phyloP scores from a whole-genome alignment of 2,113 vertebrate species.

The Nerophis ophidion region DNA sequence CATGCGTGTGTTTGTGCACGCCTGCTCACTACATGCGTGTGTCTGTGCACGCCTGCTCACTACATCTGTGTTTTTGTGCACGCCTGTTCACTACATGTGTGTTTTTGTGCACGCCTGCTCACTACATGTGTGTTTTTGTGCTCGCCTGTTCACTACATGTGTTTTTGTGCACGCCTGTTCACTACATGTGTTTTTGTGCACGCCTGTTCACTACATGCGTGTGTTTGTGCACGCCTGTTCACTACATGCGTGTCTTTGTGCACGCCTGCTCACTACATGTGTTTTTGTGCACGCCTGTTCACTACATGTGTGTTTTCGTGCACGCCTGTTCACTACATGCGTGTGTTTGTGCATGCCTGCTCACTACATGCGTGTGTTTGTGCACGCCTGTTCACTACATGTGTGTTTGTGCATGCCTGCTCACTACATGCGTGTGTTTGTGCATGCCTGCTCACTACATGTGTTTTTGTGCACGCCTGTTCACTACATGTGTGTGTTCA shows the following conservation, averaged over 20 bases:
- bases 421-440: neutral
- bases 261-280: slow-evolving; percentile 2
- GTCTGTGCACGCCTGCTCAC: neutral
- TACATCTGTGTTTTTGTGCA: slow-evolving; percentile 4
- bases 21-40: neutral
- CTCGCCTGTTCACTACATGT: slow-evolving; percentile 19
- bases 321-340: slow-evolving; percentile 20
- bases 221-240: neutral
- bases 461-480: too few species aligned
- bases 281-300: slow-evolving; percentile 16
- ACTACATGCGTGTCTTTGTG: neutral
- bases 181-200: neutral
- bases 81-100: slow-evolving; percentile 15
- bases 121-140: neutral
- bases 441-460: slow-evolving; percentile 4
- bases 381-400: slow-evolving; percentile 21
- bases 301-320: neutral
- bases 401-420: neutral
- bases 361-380: neutral
- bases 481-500: neutral
- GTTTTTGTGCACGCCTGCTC: slow-evolving; percentile 24
- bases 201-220: neutral
- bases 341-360: slow-evolving; percentile 25
- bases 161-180: neutral
- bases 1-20: neutral